A percentile compares a stretch with the other conserved stretches of the same genome.
Evolutionary conservation across 2,113 vertebrate species (phyloP).

Genomic region (Colistium nudipinnis): DNA sequence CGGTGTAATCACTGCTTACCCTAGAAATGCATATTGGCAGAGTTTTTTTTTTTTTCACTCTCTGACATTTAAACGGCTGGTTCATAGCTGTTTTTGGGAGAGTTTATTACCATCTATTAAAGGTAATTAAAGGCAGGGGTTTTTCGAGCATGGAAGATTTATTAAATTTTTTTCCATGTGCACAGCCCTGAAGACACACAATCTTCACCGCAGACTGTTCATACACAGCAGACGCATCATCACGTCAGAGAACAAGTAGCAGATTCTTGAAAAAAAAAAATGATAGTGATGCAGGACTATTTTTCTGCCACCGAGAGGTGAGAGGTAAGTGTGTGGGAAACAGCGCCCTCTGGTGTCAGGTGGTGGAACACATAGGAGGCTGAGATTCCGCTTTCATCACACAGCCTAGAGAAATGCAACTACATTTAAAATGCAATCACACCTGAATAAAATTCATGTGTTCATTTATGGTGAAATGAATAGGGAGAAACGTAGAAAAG

Average conservation of each 20-base stretch:
- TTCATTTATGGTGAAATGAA: neutral
- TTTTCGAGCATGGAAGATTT: neutral
- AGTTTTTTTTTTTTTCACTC: neutral
- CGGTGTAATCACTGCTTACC: neutral
- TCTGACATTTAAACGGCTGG: neutral
- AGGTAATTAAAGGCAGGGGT: neutral
- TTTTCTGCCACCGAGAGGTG: neutral
- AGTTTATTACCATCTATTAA: neutral
- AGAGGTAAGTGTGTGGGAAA: conserved; percentile 12
- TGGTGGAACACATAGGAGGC: neutral
- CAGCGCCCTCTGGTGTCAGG: conserved; percentile 53
- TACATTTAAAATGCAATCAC: neutral
- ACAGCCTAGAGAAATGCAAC: too few species aligned
- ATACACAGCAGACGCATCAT: neutral
- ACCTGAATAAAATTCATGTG: neutral
- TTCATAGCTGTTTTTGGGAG: conserved; percentile 12
- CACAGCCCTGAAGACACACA: neutral
- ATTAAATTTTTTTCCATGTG: conserved; percentile 15
- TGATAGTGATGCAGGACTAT: too few species aligned
- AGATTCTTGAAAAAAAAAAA: neutral
- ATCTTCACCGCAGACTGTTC: neutral
- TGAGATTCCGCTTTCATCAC: neutral
- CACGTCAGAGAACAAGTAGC: neutral
- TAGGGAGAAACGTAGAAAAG: too few species aligned
- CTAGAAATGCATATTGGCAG: neutral